These are phyloP conservation scores for Gallinago media DNA, from an alignment of 2,113 vertebrate species.

Conservation along the genomic window DNA sequence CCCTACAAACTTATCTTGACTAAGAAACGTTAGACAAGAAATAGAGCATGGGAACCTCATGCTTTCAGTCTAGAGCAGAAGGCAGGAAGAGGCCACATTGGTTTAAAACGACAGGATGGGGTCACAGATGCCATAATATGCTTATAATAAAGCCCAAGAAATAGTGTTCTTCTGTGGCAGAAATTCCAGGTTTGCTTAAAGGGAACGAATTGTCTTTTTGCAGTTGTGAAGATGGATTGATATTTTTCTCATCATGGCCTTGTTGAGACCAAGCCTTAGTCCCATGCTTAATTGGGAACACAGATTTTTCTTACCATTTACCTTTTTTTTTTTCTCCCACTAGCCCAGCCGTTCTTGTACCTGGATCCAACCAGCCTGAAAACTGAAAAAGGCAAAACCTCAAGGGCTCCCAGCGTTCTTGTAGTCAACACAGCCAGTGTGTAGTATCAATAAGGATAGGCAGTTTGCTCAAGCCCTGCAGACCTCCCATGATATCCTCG, in stretches of 20 bases:
- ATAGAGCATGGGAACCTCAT: not conserved
- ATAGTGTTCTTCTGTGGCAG: not conserved
- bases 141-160: not conserved
- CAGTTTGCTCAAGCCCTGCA: not conserved
- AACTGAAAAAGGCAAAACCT: not conserved
- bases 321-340: not conserved
- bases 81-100: accelerated
- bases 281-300: not conserved
- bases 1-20: not conserved
- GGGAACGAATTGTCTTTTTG: not conserved
- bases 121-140: not conserved
- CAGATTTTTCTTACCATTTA: not conserved
- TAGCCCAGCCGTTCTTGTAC: not conserved
- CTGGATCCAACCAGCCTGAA: not conserved
- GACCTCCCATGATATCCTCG: not conserved
- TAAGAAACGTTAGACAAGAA: not conserved
- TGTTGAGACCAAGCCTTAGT: not conserved
- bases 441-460: accelerated
- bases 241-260: not conserved
- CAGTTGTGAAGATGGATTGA: not conserved
- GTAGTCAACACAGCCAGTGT: not conserved
- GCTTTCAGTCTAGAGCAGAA: not conserved
- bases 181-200: not conserved
- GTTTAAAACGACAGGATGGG: not conserved
- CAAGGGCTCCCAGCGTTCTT: not conserved